phyloP scores from a whole-genome alignment of 2,888 invertebrate genomes.

The Tetranychus piercei region DNA sequence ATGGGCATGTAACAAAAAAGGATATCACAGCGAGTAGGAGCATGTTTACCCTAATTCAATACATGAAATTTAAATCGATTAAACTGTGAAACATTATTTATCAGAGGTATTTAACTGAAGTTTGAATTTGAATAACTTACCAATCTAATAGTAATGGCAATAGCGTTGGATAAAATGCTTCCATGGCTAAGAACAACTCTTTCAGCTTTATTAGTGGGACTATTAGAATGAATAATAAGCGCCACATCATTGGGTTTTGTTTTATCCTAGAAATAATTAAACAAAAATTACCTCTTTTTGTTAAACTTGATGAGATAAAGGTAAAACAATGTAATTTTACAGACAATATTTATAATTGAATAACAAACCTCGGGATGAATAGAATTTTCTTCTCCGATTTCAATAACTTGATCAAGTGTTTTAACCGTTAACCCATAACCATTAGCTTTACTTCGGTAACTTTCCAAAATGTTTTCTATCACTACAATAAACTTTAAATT shows the following conservation, averaged over 20 bases:
- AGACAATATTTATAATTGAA: background rate
- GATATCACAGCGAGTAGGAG: background rate
- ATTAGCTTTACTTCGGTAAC: background rate
- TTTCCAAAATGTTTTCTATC: background rate
- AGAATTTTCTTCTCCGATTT: background rate
- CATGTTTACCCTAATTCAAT: background rate
- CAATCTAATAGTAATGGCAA: background rate
- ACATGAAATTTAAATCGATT: background rate
- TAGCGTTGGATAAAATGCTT: background rate
- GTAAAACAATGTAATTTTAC: background rate
- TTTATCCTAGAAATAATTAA: background rate
- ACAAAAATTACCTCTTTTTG: background rate
- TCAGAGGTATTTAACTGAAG: background rate
- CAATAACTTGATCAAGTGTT: background rate
- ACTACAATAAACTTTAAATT: background rate
- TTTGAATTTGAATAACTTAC: background rate
- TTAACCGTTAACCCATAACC: slow-evolving; percentile 3
- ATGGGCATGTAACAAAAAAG: background rate
- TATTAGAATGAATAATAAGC: background rate
- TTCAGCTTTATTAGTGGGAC: background rate
- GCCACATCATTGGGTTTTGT: background rate
- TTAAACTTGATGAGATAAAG: background rate
- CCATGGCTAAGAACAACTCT: background rate
- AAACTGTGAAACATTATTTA: background rate
- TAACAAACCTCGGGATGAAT: background rate